These are phyloP conservation scores for Crambe crambe DNA, from an alignment of 37 sponge, comb jelly and placozoan species.

Conservation along the genomic window DNA sequence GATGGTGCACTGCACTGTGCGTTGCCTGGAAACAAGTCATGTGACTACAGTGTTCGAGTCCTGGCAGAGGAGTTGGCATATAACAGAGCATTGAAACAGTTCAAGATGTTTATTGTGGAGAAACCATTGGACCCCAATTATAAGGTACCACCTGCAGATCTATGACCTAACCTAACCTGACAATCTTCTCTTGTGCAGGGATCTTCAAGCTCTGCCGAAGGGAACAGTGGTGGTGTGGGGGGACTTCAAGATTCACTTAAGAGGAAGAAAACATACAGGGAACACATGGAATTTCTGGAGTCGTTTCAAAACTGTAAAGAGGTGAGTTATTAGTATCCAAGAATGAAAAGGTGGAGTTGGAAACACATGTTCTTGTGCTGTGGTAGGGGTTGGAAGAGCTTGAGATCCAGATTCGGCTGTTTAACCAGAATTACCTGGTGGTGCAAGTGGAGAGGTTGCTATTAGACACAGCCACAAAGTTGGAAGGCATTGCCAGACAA, in stretches of 20 bases:
- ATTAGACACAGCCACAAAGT: conserved; percentile 21
- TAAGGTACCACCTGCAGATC: conserved; percentile 9
- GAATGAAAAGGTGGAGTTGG: not conserved
- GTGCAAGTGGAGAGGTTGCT: conserved; percentile 38
- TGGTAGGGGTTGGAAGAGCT: conserved; percentile 22
- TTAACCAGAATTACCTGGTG: conserved; percentile 46
- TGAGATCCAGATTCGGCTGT: conserved; percentile 18
- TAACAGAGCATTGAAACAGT: conserved; percentile 43
- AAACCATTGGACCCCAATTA: conserved; percentile 47
- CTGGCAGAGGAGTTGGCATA: conserved; percentile 62
- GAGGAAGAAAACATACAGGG: conserved; percentile 11
- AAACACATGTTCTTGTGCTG: not conserved
- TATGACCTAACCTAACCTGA: not conserved
- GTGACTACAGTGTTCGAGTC: not conserved
- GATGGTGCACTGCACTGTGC: not conserved
- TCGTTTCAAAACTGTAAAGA: conserved; percentile 26
- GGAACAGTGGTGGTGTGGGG: not conserved
- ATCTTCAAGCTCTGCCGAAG: not conserved
- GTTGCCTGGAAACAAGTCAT: not conserved
- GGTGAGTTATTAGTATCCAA: not conserved
- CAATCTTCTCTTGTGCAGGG: not conserved
- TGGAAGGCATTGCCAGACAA: conserved; percentile 38
- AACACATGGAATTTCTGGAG: conserved; percentile 15
- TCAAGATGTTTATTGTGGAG: conserved; percentile 54
- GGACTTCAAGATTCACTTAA: not conserved